Evolutionary conservation across 2,797 vertebrate genomes (phyloP), one percentile per base, ranked within the genome.

Genomic region (Cygnus olor): DNA sequence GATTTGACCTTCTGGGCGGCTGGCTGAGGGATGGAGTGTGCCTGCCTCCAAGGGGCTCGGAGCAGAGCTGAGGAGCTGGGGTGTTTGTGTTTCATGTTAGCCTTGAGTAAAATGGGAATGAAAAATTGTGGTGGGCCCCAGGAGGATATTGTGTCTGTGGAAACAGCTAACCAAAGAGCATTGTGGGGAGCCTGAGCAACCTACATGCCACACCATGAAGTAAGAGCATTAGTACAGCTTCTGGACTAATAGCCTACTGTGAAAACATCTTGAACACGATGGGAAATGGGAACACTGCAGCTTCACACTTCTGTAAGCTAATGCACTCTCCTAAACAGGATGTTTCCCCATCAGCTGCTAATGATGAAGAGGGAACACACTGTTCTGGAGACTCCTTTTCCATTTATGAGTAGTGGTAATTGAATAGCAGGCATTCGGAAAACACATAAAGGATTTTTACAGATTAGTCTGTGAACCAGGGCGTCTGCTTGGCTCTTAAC

Each of bases 211-310:
- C 5, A 2, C 24, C 58, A 3, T 21, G 68, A 78, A 91, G 73
- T 88, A 84, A 57, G 9, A 44, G 63, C 28, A 63, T 84, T 58
- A 81, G 58, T 47, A 47, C 68, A 77, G 78, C 73, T 81, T 72
- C 56, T 36, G 58, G 38, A 38, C 78, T 92, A 84, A 90, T 69
- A 65, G 57, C 88, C 60, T 66, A 40, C 88, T 91, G 91, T 94
- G 94, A 91, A 77, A 91, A 89, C 85, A 73, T 87, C 82, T 95
- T 87, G 85, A 90, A 72, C 74, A 4, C 53, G 45, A 64, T 56
- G 60, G 82, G 79, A 87, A 79, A 70, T 58, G 56, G 71, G 28
- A 87, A 80, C 56, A 54, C 30, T 89, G 79, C 68, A 80, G 88
- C 88, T 94, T 89, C 88, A 77, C 81, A 72, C 72, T 94, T 47